phyloP scores from a whole-genome alignment of 2,797 vertebrate genomes.

The Chaenodraco wilsoni region DNA sequence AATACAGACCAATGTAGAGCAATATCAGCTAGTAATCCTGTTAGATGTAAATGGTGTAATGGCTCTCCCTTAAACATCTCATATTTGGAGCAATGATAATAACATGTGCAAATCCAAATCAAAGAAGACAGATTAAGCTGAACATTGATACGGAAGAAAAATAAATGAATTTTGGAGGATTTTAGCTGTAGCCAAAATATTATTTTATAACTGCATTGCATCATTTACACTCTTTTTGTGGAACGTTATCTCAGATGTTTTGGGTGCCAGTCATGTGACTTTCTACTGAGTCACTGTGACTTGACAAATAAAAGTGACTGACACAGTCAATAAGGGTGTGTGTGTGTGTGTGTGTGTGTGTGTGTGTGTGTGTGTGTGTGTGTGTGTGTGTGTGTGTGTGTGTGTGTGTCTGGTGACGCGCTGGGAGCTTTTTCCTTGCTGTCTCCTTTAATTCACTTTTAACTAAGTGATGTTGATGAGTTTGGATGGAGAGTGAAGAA shows the following conservation, averaged over 20 bases:
- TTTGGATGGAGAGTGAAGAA: neutral
- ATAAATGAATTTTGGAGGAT: neutral
- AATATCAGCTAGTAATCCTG: neutral
- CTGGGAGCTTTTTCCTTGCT: conserved; percentile 3
- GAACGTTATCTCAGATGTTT: neutral
- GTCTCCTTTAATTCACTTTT: conserved; percentile 21
- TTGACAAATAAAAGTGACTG: conserved; percentile 39
- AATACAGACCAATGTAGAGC: neutral
- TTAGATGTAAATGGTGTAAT: too few relatives aligned
- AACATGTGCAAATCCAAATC: neutral
- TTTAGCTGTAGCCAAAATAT: neutral
- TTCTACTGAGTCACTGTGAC: conserved; percentile 75
- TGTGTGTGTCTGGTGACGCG: neutral
- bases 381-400: conserved; percentile 22
- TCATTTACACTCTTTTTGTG: neutral
- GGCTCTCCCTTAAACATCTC: neutral
- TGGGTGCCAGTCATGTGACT: conserved; percentile 21
- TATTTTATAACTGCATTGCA: neutral
- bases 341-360: neutral
- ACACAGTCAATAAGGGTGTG: neutral
- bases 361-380: conserved; percentile 8
- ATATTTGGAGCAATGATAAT: neutral
- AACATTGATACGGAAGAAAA: neutral
- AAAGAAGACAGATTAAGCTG: neutral
- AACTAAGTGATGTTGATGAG: neutral